A percentile compares a stretch with the other conserved stretches of the same genome.
These are phyloP conservation scores for Danaus melanippus DNA, from an alignment of 1,140 invertebrate genomes.

Conservation along the genomic window DNA sequence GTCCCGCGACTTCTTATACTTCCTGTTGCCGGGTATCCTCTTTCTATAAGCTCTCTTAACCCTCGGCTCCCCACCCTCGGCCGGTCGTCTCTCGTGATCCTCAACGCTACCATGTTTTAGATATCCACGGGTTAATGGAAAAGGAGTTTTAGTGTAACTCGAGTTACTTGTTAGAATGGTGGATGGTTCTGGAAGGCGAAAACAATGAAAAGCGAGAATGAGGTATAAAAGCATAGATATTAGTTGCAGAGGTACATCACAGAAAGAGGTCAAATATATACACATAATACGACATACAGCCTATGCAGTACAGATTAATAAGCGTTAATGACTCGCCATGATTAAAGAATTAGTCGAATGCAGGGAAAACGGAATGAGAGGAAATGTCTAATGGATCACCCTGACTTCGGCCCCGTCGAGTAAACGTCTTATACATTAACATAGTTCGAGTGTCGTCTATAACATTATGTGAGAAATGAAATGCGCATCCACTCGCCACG, in stretches of 20 bases:
- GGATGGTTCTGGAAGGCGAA: conserved; percentile 58
- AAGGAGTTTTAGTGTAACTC: conserved; percentile 54
- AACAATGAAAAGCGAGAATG: conserved; percentile 57
- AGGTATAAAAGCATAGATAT: conserved; percentile 43
- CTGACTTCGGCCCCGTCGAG: background rate
- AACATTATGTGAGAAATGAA: conserved; percentile 46
- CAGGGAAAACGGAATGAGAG: conserved; percentile 5
- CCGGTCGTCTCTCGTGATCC: conserved; percentile 9
- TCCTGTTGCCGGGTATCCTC: conserved; percentile 23
- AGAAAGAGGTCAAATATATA: conserved; percentile 1
- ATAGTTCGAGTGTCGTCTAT: conserved; percentile 1
- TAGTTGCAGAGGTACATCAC: conserved; percentile 23
- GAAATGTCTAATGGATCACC: conserved; percentile 1
- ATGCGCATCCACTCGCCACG: conserved; percentile 55
- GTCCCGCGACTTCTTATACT: conserved; percentile 21
- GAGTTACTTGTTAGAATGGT: conserved; percentile 34
- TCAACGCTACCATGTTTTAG: conserved; percentile 34
- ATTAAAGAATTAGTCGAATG: background rate
- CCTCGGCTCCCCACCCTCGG: conserved; percentile 30
- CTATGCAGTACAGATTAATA: background rate
- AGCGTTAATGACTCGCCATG: too few relatives aligned
- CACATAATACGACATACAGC: conserved; percentile 2
- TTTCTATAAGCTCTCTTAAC: conserved; percentile 29
- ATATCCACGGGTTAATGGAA: conserved; percentile 59
- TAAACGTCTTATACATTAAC: too few relatives aligned